These are phyloP conservation scores for Sebastolobus alascanus DNA, from an alignment of 2,797 vertebrate genomes.

Conservation along the genomic window DNA sequence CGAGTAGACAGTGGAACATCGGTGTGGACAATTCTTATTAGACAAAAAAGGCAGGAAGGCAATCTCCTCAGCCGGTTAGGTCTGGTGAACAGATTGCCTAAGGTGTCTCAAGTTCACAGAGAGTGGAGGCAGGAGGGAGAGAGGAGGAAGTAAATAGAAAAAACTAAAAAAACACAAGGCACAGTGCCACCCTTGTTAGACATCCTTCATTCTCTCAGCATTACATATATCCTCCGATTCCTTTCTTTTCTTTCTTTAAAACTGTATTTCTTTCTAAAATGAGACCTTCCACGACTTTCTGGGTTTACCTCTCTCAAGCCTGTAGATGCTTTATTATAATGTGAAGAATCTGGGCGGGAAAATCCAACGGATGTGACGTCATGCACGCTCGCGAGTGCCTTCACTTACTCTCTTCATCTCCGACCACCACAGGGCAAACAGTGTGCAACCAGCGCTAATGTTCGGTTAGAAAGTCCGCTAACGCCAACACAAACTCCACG, in stretches of 20 bases:
- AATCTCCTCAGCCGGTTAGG: constrained; percentile 36
- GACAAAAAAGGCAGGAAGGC: constrained; percentile 36
- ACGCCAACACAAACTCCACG: no score
- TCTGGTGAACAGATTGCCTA: constrained; percentile 44
- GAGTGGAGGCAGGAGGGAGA: constrained; percentile 20
- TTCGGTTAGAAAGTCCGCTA: no score
- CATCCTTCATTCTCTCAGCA: not conserved
- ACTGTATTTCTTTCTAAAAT: not conserved
- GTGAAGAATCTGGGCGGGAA: no score
- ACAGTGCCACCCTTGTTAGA: constrained; percentile 15
- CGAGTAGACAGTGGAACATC: not conserved
- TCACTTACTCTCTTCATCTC: no score
- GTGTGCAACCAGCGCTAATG: no score
- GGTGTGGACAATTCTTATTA: constrained; percentile 29
- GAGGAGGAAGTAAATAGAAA: constrained; percentile 22
- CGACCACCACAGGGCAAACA: no score
- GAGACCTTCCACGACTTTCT: no score
- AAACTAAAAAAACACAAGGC: constrained; percentile 11
- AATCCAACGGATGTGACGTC: no score
- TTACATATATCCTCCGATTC: not conserved
- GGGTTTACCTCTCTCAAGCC: no score
- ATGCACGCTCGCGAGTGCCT: no score
- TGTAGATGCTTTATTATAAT: no score
- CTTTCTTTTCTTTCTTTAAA: not conserved
- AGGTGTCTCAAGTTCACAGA: constrained; percentile 31